Base-by-base conservation (phyloP, 1,140 invertebrate genomes). In the Drosophila lacteicornis region DNA sequence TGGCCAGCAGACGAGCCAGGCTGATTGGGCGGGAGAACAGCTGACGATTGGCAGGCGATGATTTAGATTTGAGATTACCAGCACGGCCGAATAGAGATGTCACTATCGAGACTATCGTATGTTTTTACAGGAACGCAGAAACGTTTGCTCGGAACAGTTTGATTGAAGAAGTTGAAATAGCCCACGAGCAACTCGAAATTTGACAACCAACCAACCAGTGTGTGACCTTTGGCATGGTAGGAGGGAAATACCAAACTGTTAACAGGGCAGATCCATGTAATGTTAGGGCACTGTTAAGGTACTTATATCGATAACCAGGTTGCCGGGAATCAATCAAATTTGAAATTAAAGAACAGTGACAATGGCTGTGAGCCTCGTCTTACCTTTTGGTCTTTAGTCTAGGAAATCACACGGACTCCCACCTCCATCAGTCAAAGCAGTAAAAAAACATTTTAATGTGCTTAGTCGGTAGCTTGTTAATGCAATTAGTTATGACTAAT, bases 151-250 rank as follows among this genome's bases (percentile, higher is more conserved):
- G 4, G 22, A 30, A 13, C 22, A 13, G 36, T 65, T 65, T 67
- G 49, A 68, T 68, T 68, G 33, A 49, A 40, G 40, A 63, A 62
- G 9, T 2, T 22, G 8, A 63, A 61, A 46, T 6, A 13, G 46
- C 33, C 22, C 19, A 51, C 46, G 22, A 62, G 17, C 43, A 13
- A n/a, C 15, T n/a, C 12, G 25, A n/a, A 49, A 60, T 33, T 45
- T n/a, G n/a, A n/a, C 25, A 11, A 58, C 7, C n/a, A 75, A 25
- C 22, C 22, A 25, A 19, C 19, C 19, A 19, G 19, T 19, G 55
- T 80, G 79, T 80, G 79, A 65, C 79, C 79, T 65, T 40, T 22
- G 5, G 56, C 27, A 4, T 5, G 3, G 27, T 2, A 25, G 8
- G 1, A 3, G 2, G 5, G 2, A 27, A 27, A 22, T 9, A 30